Conservation (phyloP, 53 echinoderm and acorn worm genomes). For the Echinarachnius parma region DNA sequence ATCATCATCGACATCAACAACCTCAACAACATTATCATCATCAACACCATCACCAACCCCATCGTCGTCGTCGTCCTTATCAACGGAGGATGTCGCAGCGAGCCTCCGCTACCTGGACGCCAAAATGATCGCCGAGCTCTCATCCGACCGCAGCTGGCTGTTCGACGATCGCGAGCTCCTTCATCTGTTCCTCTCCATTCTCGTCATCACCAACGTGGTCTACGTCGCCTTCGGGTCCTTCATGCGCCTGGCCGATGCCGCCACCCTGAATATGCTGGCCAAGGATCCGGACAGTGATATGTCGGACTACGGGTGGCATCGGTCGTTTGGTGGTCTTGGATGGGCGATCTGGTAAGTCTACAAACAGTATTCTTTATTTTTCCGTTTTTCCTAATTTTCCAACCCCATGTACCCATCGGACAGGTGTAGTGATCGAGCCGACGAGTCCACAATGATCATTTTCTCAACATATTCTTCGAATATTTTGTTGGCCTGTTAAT, state of each 20-base stretch:
- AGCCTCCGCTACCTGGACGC: not conserved
- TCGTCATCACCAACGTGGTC: conserved; percentile 55
- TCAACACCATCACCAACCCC: not conserved
- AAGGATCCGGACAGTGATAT: conserved; percentile 40
- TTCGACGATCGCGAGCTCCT: conserved; percentile 54
- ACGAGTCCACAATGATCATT: no score
- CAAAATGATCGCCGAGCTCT: conserved; percentile 39
- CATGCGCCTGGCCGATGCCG: conserved; percentile 59
- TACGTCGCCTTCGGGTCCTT: conserved; percentile 45
- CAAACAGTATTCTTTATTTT: not conserved
- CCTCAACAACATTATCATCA: not conserved
- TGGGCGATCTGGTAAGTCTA: conserved; percentile 56
- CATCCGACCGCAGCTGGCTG: conserved; percentile 70
- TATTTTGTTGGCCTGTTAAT: no score
- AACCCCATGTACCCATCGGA: no score
- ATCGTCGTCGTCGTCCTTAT: not conserved
- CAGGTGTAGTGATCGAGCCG: no score
- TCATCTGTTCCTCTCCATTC: conserved; percentile 45
- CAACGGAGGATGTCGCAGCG: not conserved
- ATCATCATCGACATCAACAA: not conserved
- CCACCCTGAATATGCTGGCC: conserved; percentile 59
- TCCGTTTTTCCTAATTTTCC: no score
- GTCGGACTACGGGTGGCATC: conserved; percentile 66
- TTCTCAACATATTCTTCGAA: no score
- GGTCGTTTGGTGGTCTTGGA: conserved; percentile 59